These are phyloP conservation scores for Xiphophorus maculatus DNA, from an alignment of 2,113 vertebrate species.

Conservation along the genomic window DNA sequence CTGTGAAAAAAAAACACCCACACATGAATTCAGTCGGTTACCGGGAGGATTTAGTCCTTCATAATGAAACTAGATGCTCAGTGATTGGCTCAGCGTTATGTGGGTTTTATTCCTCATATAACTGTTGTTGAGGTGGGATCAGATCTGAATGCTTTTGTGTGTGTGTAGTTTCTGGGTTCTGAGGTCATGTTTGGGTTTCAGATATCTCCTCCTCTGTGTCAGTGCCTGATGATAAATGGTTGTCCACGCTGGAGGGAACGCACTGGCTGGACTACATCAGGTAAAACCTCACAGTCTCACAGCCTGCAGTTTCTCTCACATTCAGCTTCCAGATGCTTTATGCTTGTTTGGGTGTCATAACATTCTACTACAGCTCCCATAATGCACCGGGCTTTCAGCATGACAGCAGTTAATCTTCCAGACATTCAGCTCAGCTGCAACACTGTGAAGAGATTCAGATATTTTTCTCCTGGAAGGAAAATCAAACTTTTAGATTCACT, in stretches of 20 bases:
- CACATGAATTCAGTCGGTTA: neutral
- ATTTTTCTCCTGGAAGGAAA: too few species aligned
- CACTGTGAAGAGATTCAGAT: too few species aligned
- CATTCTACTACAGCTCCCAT: too few species aligned
- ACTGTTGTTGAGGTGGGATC: neutral
- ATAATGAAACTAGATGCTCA: conserved; percentile 15
- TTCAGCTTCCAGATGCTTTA: too few species aligned
- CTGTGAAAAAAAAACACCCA: conserved; percentile 9
- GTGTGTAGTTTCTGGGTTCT: too few species aligned
- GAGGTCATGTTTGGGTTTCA: conserved; percentile 45
- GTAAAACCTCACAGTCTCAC: conserved; percentile 67
- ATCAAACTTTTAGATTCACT: too few species aligned
- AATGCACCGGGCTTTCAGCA: too few species aligned
- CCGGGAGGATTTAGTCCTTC: neutral
- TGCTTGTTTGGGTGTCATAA: too few species aligned
- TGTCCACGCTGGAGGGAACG: conserved; percentile 90
- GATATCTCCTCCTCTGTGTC: conserved; percentile 83
- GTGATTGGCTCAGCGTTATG: neutral
- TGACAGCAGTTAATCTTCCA: too few species aligned
- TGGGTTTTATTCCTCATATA: neutral
- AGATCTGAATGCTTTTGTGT: too few species aligned
- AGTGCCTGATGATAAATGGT: conserved; percentile 90
- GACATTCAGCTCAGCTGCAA: too few species aligned
- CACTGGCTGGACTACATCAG: conserved; percentile 90
- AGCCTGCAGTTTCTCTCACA: too few species aligned